Base-by-base conservation (phyloP, 2,888 invertebrate species). In the Palloptera scutellata region DNA sequence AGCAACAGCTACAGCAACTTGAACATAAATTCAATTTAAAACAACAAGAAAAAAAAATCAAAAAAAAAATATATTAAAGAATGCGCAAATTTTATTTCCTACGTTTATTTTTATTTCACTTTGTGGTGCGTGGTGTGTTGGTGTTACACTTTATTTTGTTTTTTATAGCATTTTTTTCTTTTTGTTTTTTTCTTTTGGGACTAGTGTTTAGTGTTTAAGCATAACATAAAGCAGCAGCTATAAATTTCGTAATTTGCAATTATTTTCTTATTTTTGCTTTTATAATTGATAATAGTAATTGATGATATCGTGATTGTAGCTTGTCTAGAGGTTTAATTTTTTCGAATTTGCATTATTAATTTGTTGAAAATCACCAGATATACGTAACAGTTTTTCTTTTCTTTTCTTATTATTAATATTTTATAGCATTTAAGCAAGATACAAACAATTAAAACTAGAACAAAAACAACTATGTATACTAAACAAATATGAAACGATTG, bases 201-300 rank as follows among this genome's bases (percentile, higher is more conserved):
- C 59, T 69, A 68, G 57, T 61, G 61, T 55, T 66, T 64, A 62
- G 45, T 10, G 62, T 51, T 43, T 68, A 61, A 61, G 57, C 57
- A 20, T 69, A 59, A 63, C 30, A 53, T 17, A 59, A 63, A 59
- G 17, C 54, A 17, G 58, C 55, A 61, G 53, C 55, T 17, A 9
- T n/a, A 10, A 55, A 20, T 19, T 6, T 19, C 13, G 15, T 57
- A 41, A 48, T 57, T 54, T 60, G 64, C 55, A 69, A 54, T 66
- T 58, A 57, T 64, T 65, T 72, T 72, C 65, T 65, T 66, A 42
- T 70, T 70, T 70, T 66, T 66, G 64, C 65, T 70, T 64, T 66
- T 61, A 55, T 15, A n/a, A 45, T 20, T 41, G n/a, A 40, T 9
- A 54, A 57, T 57, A n/a, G n/a, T 58, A 13, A 60, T 59, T 59